Evolutionary conservation across 2,888 invertebrate genomes (phyloP).

Genomic region (Limnephilus marmoratus): DNA sequence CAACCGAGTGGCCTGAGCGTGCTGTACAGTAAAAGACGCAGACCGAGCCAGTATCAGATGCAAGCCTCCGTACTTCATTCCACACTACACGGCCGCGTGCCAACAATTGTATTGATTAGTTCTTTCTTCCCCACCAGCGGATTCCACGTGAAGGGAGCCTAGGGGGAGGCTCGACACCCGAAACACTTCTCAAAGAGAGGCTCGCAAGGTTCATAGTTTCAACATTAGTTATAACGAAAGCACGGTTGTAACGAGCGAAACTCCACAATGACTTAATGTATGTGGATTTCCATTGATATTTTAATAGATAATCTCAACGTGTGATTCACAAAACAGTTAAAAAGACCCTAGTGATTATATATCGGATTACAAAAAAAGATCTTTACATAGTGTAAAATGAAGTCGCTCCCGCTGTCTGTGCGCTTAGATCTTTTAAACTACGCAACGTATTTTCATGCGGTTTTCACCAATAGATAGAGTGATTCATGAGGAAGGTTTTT

Average conservation of each 20-base stretch:
- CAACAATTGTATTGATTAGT: slow-evolving; percentile 65
- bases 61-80: background rate
- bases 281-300: no score
- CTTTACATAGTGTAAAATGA: no score
- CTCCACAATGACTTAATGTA: no score
- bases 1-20: background rate
- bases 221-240: background rate
- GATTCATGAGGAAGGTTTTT: no score
- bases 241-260: background rate
- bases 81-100: slow-evolving; percentile 55
- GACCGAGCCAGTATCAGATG: background rate
- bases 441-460: no score
- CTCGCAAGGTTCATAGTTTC: background rate
- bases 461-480: no score
- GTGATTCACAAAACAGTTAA: no score
- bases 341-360: no score
- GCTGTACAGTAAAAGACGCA: background rate
- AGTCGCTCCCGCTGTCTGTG: no score
- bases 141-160: slow-evolving; percentile 36
- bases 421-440: no score
- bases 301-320: no score
- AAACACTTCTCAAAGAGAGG: background rate
- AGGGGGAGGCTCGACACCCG: background rate
- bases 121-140: slow-evolving; percentile 54
- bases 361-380: no score